Conservation (phyloP, 2,797 vertebrate genomes). For the Setipinna tenuifilis region DNA sequence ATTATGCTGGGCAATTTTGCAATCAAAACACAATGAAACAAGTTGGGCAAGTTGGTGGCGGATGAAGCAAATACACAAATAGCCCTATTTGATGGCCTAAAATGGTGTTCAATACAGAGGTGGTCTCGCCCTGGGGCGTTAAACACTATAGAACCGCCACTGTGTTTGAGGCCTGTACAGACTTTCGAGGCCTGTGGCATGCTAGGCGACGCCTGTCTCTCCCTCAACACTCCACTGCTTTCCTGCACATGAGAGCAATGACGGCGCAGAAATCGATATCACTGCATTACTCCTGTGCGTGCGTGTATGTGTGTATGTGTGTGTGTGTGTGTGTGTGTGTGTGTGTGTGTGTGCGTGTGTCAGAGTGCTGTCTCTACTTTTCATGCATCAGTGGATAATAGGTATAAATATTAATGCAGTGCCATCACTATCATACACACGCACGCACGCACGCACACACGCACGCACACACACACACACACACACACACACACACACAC, state of each 20-base stretch:
- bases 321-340: conserved; percentile 43
- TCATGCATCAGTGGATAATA: conserved; percentile 51
- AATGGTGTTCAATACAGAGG: too few relatives aligned
- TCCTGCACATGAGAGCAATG: conserved; percentile 9
- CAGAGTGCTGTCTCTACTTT: conserved; percentile 47
- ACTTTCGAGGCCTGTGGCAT: not conserved
- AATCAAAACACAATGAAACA: too few relatives aligned
- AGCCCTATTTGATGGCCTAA: too few relatives aligned
- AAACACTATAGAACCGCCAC: too few relatives aligned
- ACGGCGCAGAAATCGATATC: conserved; percentile 40
- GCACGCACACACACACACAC: not conserved
- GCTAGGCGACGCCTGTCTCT: not conserved
- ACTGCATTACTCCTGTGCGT: conserved; percentile 34
- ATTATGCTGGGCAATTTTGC: too few relatives aligned
- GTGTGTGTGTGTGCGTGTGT: conserved; percentile 42
- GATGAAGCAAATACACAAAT: too few relatives aligned
- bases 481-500: not conserved
- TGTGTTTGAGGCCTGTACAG: not conserved
- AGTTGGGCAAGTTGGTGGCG: too few relatives aligned
- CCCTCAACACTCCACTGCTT: not conserved
- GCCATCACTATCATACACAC: conserved; percentile 43
- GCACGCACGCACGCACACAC: not conserved
- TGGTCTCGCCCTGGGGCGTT: too few relatives aligned
- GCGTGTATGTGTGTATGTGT: not conserved
- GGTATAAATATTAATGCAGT: conserved; percentile 61